These are phyloP conservation scores for Pristionchus pacificus DNA, from an alignment of 1,140 invertebrate genomes.

Conservation along the genomic window DNA sequence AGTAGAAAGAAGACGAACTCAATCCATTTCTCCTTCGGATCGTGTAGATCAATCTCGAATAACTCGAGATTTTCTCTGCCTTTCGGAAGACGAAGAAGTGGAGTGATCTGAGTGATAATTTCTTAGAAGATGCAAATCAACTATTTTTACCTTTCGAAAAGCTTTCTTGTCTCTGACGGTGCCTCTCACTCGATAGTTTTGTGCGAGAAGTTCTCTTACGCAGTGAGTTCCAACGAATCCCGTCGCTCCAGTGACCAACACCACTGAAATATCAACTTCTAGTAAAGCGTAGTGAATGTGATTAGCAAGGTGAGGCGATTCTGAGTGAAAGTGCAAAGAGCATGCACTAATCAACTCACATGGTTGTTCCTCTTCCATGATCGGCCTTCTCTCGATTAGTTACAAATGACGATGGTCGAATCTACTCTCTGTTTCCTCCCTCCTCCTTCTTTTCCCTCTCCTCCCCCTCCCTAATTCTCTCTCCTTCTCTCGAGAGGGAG, in stretches of 20 bases:
- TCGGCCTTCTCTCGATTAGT: too few relatives aligned
- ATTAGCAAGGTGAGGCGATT: background rate
- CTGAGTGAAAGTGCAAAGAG: background rate
- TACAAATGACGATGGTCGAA: too few relatives aligned
- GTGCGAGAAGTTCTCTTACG: conserved; percentile 62
- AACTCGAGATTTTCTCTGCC: conserved; percentile 60
- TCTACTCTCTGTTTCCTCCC: too few relatives aligned
- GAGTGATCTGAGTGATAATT: conserved; percentile 13
- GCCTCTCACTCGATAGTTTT: conserved; percentile 63
- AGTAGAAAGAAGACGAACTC: background rate
- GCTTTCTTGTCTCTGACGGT: conserved; percentile 63
- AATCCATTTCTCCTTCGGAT: conserved; percentile 58
- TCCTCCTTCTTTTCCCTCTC: too few relatives aligned
- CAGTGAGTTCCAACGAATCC: conserved; percentile 65
- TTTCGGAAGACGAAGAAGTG: conserved; percentile 10
- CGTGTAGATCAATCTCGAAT: conserved; percentile 60
- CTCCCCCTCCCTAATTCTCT: too few relatives aligned
- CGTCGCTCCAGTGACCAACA: conserved; percentile 65
- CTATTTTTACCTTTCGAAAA: conserved; percentile 53
- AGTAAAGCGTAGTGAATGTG: background rate
- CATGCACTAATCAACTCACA: background rate
- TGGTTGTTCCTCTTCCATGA: background rate
- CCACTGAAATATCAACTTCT: too few relatives aligned
- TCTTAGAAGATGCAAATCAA: background rate
- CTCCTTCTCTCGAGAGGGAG: too few relatives aligned